Percentiles rank a stretch among this genome's conserved stretches.
phyloP scores from a whole-genome alignment of 2,888 invertebrate genomes.

The Cremastinae sp. region DNA sequence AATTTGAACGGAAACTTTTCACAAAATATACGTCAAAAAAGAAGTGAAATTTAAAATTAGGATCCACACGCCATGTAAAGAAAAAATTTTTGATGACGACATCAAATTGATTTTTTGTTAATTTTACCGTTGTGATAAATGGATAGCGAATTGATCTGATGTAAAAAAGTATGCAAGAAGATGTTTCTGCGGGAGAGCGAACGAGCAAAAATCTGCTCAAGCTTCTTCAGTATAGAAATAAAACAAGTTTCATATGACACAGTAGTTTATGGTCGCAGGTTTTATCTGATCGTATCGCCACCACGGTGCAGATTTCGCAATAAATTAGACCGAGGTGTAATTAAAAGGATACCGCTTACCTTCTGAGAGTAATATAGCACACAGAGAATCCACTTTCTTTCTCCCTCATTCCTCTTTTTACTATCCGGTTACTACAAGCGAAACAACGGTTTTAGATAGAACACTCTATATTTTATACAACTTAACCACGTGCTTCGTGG shows the following conservation, averaged over 20 bases:
- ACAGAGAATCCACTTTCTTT: slow-evolving; percentile 20
- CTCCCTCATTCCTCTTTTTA: slow-evolving; percentile 22
- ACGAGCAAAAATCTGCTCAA: slow-evolving; percentile 42
- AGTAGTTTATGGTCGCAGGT: slow-evolving; percentile 76
- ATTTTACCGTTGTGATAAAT: background rate
- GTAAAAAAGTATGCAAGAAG: slow-evolving; percentile 70
- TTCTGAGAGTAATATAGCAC: slow-evolving; percentile 42
- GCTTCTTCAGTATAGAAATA: slow-evolving; percentile 62
- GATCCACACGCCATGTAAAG: no score
- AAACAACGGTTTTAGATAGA: slow-evolving; percentile 23
- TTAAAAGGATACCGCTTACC: slow-evolving; percentile 71
- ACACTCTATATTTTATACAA: slow-evolving; percentile 21
- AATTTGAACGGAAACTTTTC: no score
- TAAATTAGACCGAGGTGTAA: slow-evolving; percentile 76
- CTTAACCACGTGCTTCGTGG: background rate
- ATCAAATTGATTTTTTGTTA: background rate
- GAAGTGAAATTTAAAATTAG: no score
- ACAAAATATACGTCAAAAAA: no score
- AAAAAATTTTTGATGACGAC: background rate
- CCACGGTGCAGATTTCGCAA: slow-evolving; percentile 77
- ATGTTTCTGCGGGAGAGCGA: slow-evolving; percentile 51
- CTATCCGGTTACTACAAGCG: slow-evolving; percentile 53
- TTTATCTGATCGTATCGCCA: slow-evolving; percentile 79
- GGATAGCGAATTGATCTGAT: slow-evolving; percentile 26
- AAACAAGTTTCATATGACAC: slow-evolving; percentile 76